Evolutionary conservation across 2,113 vertebrate genomes (phyloP), one percentile per base, ranked within the genome.

Genomic region (Pardalotus punctatus): DNA sequence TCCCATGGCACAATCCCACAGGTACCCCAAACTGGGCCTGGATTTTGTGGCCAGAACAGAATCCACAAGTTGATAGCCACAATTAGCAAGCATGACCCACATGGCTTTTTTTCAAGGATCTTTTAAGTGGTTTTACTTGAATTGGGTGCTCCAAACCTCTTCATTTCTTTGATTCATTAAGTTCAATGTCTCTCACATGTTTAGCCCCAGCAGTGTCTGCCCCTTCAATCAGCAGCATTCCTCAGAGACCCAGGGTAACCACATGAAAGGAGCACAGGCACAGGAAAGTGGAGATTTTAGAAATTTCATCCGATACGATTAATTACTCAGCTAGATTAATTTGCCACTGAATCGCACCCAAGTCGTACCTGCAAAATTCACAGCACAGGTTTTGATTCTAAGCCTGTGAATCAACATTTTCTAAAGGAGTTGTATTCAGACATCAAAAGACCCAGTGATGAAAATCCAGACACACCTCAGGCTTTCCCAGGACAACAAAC

Each of bases 61-160:
- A 84, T 14, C 71, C 78, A 88, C 70, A 81, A 67, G 19, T 12
- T 80, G 58, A 60, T 48, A 77, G 6, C 48, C 64, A 67, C 90
- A 93, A 91, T 90, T 93, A 91, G 47, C 60, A 50, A 80, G 78
- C 80, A 71, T 87, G 95, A 96, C 86, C 83, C 85, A 71, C 33
- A 10, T 2, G 58, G 61, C 48, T 58, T 27, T 93, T 93, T 89
- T 58, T 77, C 88, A 90, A 83, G 65, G 47, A 22, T 42, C 81
- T 74, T 73, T 81, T 33, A 93, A 97, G 81, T 72, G 61, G 27
- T 85, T 92, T 93, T n/a, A 73, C 29, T 90, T 73, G 40, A 94
- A 93, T 53, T 61, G 33, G 35, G 31, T 35, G 33, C 64, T 93
- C 90, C 56, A 82, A 96, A 83, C 19, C 47, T 56, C 50, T 70